Evolutionary conservation across 2,888 invertebrate genomes (phyloP).

Genomic region (Sinohyriopsis cumingii): DNA sequence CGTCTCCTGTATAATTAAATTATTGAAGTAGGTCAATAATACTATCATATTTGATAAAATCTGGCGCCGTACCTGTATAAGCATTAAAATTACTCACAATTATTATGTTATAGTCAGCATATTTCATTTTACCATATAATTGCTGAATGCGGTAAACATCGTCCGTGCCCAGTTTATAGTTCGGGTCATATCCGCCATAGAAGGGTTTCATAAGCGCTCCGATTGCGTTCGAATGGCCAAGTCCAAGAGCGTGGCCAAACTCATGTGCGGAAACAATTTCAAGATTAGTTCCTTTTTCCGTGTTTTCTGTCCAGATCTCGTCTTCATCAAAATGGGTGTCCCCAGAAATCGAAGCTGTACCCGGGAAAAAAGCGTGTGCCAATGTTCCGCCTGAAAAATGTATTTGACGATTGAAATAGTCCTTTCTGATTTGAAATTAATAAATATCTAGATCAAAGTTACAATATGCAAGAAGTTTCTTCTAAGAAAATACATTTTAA

Average conservation of each 20-base stretch:
- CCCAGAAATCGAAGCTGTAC: conserved; percentile 56
- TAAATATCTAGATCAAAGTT: no score
- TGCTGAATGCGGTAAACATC: conserved; percentile 65
- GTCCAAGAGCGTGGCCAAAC: conserved; percentile 70
- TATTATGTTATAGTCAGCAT: no score
- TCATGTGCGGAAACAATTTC: conserved; percentile 70
- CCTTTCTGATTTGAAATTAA: neutral
- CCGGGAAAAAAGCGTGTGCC: conserved; percentile 71
- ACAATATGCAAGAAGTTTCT: no score
- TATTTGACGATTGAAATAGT: neutral
- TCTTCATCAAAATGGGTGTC: conserved; percentile 70
- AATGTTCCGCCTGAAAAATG: conserved; percentile 57
- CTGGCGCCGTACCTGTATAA: no score
- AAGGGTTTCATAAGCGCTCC: conserved; percentile 70
- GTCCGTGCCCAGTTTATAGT: conserved; percentile 63
- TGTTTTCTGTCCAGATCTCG: conserved; percentile 65
- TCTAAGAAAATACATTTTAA: no score
- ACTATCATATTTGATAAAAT: no score
- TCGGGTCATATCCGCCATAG: conserved; percentile 65
- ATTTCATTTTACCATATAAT: conserved; percentile 60
- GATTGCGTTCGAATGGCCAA: conserved; percentile 65
- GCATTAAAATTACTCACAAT: no score
- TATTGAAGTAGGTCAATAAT: no score
- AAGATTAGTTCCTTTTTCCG: conserved; percentile 57
- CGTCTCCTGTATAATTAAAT: no score